These are phyloP conservation scores for Rhinogobio ventralis DNA, from an alignment of 2,797 vertebrate genomes.

Conservation along the genomic window DNA sequence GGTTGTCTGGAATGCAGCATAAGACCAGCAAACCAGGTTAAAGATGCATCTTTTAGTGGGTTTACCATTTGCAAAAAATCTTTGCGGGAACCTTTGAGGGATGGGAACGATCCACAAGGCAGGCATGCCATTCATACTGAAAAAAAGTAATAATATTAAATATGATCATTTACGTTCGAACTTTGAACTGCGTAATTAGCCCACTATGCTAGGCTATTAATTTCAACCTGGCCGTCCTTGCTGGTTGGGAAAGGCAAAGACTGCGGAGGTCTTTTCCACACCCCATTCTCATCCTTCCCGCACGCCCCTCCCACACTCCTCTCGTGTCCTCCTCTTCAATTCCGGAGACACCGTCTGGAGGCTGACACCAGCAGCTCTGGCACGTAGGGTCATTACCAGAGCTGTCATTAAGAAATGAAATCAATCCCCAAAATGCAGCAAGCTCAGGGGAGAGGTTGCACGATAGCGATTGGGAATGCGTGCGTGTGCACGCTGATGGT, in stretches of 20 bases:
- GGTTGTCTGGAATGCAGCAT: too few species aligned
- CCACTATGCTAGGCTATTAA: constrained; percentile 67
- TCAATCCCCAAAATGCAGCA: constrained; percentile 85
- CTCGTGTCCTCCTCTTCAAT: constrained; percentile 55
- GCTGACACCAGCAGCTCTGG: constrained; percentile 79
- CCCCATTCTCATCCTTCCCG: constrained; percentile 48
- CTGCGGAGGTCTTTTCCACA: constrained; percentile 54
- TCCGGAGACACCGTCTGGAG: constrained; percentile 65
- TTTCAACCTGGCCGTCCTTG: constrained; percentile 73
- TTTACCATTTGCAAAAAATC: background rate
- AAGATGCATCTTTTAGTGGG: too few species aligned
- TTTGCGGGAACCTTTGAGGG: background rate
- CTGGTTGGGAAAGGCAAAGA: constrained; percentile 75
- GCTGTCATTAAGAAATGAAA: constrained; percentile 87
- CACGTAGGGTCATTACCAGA: constrained; percentile 81
- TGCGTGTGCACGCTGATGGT: constrained; percentile 19
- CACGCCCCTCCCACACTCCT: constrained; percentile 10
- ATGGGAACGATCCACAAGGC: background rate
- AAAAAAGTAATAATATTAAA: constrained; percentile 64
- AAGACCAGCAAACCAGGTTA: background rate
- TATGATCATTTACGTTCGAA: constrained; percentile 62
- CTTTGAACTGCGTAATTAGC: constrained; percentile 66
- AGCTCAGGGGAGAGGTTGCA: constrained; percentile 74
- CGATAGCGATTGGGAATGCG: constrained; percentile 52
- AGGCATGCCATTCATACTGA: constrained; percentile 58